Base-by-base conservation (phyloP, 2,888 invertebrate species). In the Orthonevra nobilis region DNA sequence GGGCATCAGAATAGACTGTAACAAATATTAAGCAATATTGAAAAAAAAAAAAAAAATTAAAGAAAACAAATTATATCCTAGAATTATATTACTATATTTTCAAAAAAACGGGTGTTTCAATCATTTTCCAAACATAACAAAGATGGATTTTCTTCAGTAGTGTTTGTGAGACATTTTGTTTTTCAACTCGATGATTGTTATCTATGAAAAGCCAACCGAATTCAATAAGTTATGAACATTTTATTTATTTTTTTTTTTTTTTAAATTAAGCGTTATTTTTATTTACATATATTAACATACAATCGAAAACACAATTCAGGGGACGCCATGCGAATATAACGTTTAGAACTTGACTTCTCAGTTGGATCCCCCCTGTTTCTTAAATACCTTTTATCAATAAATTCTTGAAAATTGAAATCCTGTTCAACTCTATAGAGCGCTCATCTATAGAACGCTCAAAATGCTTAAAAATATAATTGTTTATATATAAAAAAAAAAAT, bases 271-370 rank as follows among this genome's bases (percentile, higher is more conserved):
- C 30, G 54, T 15, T 46, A 44, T 38, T 68, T n/a, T 56, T 69
- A 69, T 69, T 68, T 69, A 69, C 5, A 5, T 58, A 69, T 69
- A 69, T 69, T 60, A 68, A 69, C 69, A 69, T 42, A 42, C 42
- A 26, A 69, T 2, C 48, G 48, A 56, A 68, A 68, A 68, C 48
- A 58, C 30, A 44, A 28, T 32, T 56, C 46, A 19, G 12, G 46
- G 58, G 69, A 60, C 32, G 36, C 26, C 15, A 30, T 40, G n/a
- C n/a, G n/a, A n/a, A 42, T 17, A 6, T 48, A 50, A 60, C 58
- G 66, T 38, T 68, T 68, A 42, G 26, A 56, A 68, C 66, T 46
- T 38, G 20, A 28, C 66, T 68, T 68, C 56, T 38, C 38, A 56
- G 66, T 68, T 46, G 34, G 23, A 56, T 56, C 56, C 56, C 3